Base-by-base conservation (phyloP, 1,140 invertebrate species). In the Rhopalosiphum maidis region DNA sequence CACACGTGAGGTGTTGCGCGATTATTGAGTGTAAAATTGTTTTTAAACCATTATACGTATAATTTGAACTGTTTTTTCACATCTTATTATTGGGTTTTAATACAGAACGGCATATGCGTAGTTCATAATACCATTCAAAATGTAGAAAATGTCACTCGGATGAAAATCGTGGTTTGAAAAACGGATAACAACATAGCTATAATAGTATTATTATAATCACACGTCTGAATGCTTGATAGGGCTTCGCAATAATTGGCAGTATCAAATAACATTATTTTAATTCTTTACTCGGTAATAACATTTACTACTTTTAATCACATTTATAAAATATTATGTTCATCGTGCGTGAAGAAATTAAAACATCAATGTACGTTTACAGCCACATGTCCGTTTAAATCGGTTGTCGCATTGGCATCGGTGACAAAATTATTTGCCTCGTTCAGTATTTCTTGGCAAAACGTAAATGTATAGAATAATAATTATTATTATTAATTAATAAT, bases 241-340 rank as follows among this genome's bases (percentile, higher is more conserved):
- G 37, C 82, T 83, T 83, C 37, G 82, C 55, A 60, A 60, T 23
- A 83, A 41, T 83, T 83, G 35, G 22, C 37, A 83, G 37, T 83
- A 41, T 83, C 82, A 41, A 83, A 83, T 83, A 41, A 83, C 82
- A 8, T 83, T 83, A 41, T 77, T 77, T n/a, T 83, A 41, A 83
- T 41, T 21, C 82, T 83, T 83, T 83, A 23, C 18, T 41, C 77
- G 77, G 35, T 22, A 37, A 83, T 37, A 35, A 83, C 37, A 23
- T 83, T 83, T 41, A 83, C 35, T 83, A 41, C 37, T 83, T 9
- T 83, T 22, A 37, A 83, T 83, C 22, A 23, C 6, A 22, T 22
- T 35, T 83, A 23, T 23, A 83, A 23, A 41, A 23, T 83, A 83
- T 82, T n/a, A 37, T 37, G 9, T 41, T 35, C 37, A 11, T 22